Evolutionary conservation across 2,888 invertebrate genomes (phyloP), one percentile per base, ranked within the genome.

Genomic region (Punctoribates punctum): DNA sequence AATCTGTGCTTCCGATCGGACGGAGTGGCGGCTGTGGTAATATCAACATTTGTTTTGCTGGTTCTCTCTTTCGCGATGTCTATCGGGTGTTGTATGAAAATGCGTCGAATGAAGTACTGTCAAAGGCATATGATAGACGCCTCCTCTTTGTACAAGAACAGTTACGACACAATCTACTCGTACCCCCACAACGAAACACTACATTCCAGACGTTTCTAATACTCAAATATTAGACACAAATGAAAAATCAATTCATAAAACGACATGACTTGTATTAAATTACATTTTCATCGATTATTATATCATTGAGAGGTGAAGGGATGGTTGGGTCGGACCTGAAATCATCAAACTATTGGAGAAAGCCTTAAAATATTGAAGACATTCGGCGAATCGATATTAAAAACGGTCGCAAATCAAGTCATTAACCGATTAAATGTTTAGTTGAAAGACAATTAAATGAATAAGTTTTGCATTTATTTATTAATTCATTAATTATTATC

Each of bases 21-120:
- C 80, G 23, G 81, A 78, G 29, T 81, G 25, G 74, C 65, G 27
- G 74, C 77, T 15, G 17, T 78, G 23, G 75, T 79, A 73, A 76
- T 73, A 70, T 76, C 77, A 17, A 73, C 75, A 57, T 62, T 65
- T 15, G 8, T 75, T 15, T 42, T 77, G n/a, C 48, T 77, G 42
- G 23, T 67, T 4, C 29, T 75, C 0, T 73, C 77, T 17, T 65
- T 75, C n/a, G 38, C 54, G 15, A 73, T 73, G 23, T 77, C 77
- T 9, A 72, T 77, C 73, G 73, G 77, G 38, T 75, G 65, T 73
- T 77, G 77, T 54, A 48, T 75, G 38, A 77, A 73, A 65, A 73
- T 77, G 65, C 38, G 77, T 38, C 27, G 65, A 54, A 46, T 77
- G 60, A 75, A 73, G 29, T 65, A 73, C 46, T 46, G 51, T 25